phyloP scores from a whole-genome alignment of 1,140 invertebrate species.

The Nebria ingens region DNA sequence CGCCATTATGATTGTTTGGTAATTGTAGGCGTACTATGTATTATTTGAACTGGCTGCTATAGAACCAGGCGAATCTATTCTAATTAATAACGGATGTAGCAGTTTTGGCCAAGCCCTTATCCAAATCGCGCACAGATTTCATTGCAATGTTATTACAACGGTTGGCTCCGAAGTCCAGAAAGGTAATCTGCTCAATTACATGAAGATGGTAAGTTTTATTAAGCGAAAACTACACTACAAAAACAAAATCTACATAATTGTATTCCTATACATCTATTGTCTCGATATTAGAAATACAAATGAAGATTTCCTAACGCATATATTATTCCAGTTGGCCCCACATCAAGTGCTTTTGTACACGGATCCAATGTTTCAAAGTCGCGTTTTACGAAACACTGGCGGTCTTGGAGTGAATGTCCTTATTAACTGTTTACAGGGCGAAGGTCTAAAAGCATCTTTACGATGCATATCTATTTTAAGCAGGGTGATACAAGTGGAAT shows the following conservation, averaged over 20 bases:
- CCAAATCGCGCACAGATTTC: slow-evolving; percentile 42
- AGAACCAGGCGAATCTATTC: slow-evolving; percentile 43
- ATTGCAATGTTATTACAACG: slow-evolving; percentile 38
- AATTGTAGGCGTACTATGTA: slow-evolving; percentile 47
- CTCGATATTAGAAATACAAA: background rate
- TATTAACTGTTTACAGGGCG: slow-evolving; percentile 51
- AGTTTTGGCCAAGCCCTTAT: slow-evolving; percentile 66
- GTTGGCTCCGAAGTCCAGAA: slow-evolving; percentile 36
- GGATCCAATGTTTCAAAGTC: slow-evolving; percentile 42
- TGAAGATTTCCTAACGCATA: background rate
- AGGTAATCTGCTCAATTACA: slow-evolving; percentile 24
- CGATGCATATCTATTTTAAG: slow-evolving; percentile 52
- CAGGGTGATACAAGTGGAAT: slow-evolving; percentile 58
- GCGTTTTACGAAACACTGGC: slow-evolving; percentile 36
- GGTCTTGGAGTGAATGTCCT: slow-evolving; percentile 48
- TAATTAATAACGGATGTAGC: slow-evolving; percentile 59
- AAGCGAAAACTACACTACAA: too few relatives aligned
- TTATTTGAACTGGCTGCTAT: slow-evolving; percentile 44
- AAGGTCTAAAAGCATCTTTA: slow-evolving; percentile 51
- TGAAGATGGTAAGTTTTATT: background rate
- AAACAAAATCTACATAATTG: too few relatives aligned
- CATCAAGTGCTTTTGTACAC: background rate
- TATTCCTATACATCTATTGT: too few relatives aligned
- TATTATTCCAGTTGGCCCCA: background rate
- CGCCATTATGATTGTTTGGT: slow-evolving; percentile 10